Evolutionary conservation across 2,113 vertebrate species (phyloP).

Genomic region (Oplegnathus fasciatus): DNA sequence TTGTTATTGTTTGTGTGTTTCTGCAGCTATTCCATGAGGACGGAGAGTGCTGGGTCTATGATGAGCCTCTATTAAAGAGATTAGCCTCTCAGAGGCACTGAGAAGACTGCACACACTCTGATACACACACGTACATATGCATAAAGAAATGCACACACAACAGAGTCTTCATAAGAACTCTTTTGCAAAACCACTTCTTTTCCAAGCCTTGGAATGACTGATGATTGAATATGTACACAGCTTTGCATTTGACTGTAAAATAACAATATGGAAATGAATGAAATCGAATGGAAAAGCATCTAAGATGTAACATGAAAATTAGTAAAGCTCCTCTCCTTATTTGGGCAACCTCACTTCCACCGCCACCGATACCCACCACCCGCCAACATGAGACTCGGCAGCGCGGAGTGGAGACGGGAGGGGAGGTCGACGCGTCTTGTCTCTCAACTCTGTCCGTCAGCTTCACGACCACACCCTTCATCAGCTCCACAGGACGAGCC

Average conservation of each 20-base stretch:
- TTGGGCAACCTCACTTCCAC: constrained; percentile 70
- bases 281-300: constrained; percentile 67
- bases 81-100: constrained; percentile 89
- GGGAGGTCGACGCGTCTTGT: neutral
- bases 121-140: constrained; percentile 64
- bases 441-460: constrained; percentile 42
- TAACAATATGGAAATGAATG: constrained; percentile 72
- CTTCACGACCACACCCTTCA: constrained; percentile 57
- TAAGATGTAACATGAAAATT: constrained; percentile 72
- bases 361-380: constrained; percentile 52
- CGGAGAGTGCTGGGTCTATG: constrained; percentile 98
- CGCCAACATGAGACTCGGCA: constrained; percentile 65
- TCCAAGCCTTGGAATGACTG: constrained; percentile 85
- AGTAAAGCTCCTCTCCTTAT: constrained; percentile 69
- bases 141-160: constrained; percentile 69
- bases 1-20: constrained; percentile 50
- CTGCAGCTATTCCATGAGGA: constrained; percentile 97
- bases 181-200: constrained; percentile 81
- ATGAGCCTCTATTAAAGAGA: constrained; percentile 95
- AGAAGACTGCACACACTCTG: constrained; percentile 56
- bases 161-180: constrained; percentile 87
- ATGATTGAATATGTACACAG: constrained; percentile 80
- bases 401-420: constrained; percentile 26
- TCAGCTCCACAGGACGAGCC: constrained; percentile 54
- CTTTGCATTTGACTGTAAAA: constrained; percentile 85